Evolutionary conservation across 1,140 invertebrate genomes (phyloP), one percentile per base, ranked within the genome.

Genomic region (Mamestra configurata): DNA sequence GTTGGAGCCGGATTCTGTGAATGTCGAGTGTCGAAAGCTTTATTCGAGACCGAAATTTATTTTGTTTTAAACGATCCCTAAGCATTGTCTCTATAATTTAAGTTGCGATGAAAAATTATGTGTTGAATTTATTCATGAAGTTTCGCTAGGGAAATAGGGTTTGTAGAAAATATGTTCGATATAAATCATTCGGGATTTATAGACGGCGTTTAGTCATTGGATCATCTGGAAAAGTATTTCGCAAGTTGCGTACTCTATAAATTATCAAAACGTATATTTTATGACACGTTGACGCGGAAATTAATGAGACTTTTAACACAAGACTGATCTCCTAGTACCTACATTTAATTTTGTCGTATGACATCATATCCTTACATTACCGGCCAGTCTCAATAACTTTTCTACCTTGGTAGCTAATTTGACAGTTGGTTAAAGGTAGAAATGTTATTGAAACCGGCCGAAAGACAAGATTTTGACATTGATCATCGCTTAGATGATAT

Each of bases 11-110:
- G 81, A 83, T 73, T 73, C 71, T 75, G 72, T 59, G 53, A 24
- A 64, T 64, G 73, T 76, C 73, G 40, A 85, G 90, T 90, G 92
- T 89, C 88, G 92, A 95, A 92, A 95, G 92, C 87, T 95, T 93
- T 93, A 93, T 90, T 85, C 79, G 85, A 80, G 86, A 84, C 79
- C 55, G 85, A 80, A 91, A 93, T 94, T 93, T 93, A 94, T 94
- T 90, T 91, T 90, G 84, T 93, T 92, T 91, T 94, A 92, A 94
- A 92, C 82, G 90, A 88, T 87, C 82, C 77, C 78, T 76, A 78
- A 80, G 80, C 57, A 84, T 86, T 85, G 75, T 83, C 82, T 81
- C 68, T 79, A 80, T 81, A 77, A 82, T 79, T 64, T 75, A 72
- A 77, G 46, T 53, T 35, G 53, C 13, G 22, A 18, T 76, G 57